Percentiles rank a stretch among this genome's conserved stretches.
Evolutionary conservation across 2,888 invertebrate species (phyloP).

Genomic region (Xestia c-nigrum): DNA sequence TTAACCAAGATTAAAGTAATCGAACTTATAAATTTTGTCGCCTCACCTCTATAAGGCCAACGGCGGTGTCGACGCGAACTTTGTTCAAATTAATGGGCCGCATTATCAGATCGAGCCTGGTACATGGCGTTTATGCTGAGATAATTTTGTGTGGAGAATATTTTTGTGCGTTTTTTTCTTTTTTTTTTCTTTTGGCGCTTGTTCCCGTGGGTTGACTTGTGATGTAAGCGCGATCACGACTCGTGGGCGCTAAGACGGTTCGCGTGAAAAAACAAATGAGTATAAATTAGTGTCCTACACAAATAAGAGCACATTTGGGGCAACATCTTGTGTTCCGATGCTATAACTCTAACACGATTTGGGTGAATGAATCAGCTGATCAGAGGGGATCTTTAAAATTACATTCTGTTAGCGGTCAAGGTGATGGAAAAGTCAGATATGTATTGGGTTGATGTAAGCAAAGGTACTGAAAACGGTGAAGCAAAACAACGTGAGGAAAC

Average conservation of each 20-base stretch:
- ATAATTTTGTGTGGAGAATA: constrained; percentile 87
- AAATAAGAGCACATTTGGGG: constrained; percentile 55
- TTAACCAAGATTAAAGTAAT: constrained; percentile 91
- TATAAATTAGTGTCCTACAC: constrained; percentile 64
- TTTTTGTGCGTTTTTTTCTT: constrained; percentile 72
- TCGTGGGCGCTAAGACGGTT: constrained; percentile 73
- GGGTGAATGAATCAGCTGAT: constrained; percentile 2
- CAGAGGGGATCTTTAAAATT: not conserved
- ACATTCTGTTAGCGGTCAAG: not conserved
- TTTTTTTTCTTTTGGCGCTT: constrained; percentile 79
- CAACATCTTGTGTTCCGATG: constrained; percentile 22
- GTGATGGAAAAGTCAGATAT: not conserved
- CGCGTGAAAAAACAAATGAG: constrained; percentile 54
- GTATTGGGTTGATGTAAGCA: not conserved
- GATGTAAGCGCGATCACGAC: constrained; percentile 68
- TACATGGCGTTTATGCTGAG: constrained; percentile 90
- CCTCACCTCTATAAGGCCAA: constrained; percentile 90
- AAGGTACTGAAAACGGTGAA: no score
- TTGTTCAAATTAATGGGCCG: constrained; percentile 90
- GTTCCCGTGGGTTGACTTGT: constrained; percentile 72
- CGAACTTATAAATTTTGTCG: constrained; percentile 91
- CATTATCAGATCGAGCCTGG: constrained; percentile 90
- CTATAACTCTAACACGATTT: constrained; percentile 27
- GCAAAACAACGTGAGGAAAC: no score
- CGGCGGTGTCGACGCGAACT: constrained; percentile 90